Conservation (phyloP, 2,888 invertebrate species). For the Drosophila heteroneura region DNA sequence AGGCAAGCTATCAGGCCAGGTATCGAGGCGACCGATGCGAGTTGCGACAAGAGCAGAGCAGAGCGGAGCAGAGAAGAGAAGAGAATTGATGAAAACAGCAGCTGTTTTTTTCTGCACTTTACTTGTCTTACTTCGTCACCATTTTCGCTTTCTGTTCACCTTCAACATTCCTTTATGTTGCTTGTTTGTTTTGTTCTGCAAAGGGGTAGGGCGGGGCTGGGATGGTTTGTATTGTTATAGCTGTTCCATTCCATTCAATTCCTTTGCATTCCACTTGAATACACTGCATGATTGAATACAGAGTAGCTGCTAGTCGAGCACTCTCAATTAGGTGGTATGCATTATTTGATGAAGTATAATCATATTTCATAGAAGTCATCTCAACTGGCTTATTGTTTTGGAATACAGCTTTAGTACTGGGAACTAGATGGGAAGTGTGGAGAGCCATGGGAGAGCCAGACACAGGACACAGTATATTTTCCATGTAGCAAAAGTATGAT, state of each 20-base stretch:
- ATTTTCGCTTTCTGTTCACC: not conserved
- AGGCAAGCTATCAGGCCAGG: conserved; percentile 1
- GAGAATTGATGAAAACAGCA: conserved; percentile 1
- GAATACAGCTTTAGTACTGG: conserved; percentile 19
- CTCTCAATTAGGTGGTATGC: not conserved
- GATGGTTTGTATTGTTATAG: not conserved
- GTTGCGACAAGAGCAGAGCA: not conserved
- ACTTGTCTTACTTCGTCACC: not conserved
- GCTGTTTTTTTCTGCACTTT: conserved; percentile 3
- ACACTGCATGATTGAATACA: not conserved
- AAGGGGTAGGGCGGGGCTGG: not conserved
- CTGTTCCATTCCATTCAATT: not conserved
- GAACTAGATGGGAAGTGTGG: not conserved
- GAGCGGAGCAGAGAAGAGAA: not conserved
- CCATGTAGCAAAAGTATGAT: conserved; percentile 9
- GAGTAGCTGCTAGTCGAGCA: not conserved
- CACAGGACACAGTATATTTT: not conserved
- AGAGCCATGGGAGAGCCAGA: not conserved
- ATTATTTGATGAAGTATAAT: not conserved
- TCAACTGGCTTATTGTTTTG: conserved; percentile 29
- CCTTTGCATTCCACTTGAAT: not conserved
- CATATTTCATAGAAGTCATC: not conserved
- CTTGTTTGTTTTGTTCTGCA: not conserved
- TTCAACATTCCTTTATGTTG: not conserved
- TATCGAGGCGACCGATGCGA: conserved; percentile 11